Base-by-base conservation (phyloP, 2,888 invertebrate species). In the Spilarctia lutea region DNA sequence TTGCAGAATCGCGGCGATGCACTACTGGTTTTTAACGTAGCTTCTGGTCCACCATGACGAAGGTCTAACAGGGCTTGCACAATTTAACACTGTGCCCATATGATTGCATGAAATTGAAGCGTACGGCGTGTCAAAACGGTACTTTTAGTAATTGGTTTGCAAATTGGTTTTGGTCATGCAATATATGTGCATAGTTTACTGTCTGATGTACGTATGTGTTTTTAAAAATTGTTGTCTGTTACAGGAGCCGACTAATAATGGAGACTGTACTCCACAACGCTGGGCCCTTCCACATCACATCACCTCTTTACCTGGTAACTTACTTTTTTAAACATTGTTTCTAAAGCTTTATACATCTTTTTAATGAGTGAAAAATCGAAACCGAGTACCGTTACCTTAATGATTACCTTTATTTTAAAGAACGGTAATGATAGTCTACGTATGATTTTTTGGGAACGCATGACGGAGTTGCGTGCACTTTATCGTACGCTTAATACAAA, bases 271-370 rank as follows among this genome's bases (percentile, higher is more conserved):
- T 65, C 92, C 95, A 66, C 96, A 96, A 81, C 95, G 96, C 76
- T 96, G 96, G 96, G 94, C 95, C 60, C 87, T 97, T 79, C 97
- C 97, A 84, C 96, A 96, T 79, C 96, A 96, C 89, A 96, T 96
- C 78, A 96, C 96, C 65, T 97, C 97, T 20, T 89, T 97, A 79
- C 97, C 97, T 82, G 97, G 97, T 97, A 92, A 85, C 68, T 65
- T 69, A 33, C 11, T 45, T 10, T 20, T 56, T 56, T 35, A 70
- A 24, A 67, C 20, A 69, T n/a, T 66, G 63, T 73, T 68, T 71
- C 78, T 75, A 13, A 27, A 48, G 13, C 1, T 52, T 24, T 8
- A 1, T 2, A 52, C 24, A 52, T 24, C n/a, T n/a, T n/a, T n/a
- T 20, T 48, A 24, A 52, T 1, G 8, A 24, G 2, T n/a, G n/a